Base-by-base conservation (phyloP, 1,140 invertebrate species). In the Neodiprion fabricii region DNA sequence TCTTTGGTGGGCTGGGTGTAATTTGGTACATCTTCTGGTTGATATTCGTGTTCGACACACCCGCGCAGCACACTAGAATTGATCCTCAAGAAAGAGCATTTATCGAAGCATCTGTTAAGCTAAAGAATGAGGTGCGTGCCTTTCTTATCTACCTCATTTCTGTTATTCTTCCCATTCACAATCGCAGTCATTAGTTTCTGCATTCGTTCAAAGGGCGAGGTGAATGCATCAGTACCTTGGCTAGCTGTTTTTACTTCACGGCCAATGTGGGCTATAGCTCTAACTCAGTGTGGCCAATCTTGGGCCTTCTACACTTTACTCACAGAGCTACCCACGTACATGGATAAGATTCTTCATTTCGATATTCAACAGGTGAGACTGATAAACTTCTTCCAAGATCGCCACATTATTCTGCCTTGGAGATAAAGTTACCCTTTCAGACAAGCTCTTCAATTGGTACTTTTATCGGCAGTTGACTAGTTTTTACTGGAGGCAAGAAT, bases 231-330 rank as follows among this genome's bases (percentile, higher is more conserved):
- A 8, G 86, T 90, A 40, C 96, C 96, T 3, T 98, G 96, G 96
- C 79, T 87, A 49, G 89, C 92, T 61, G 93, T 98, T 77, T 86
- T 96, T 11, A 96, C 91, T 1, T 97, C 95, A 69, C 81, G 93
- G 11, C 95, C 97, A 0, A 89, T 98, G 67, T 98, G 96, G 96
- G 96, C 96, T 1, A 95, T 95, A 74, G 86, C 94, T 8, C 90
- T 95, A 14, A 95, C 96, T 9, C 96, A 98, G 84, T 96, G 97
- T 83, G 96, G 96, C 67, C 95, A 97, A 81, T 93, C 96, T 68
- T 99, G 97, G 96, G 95, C 95, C 5, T 98, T 97, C 88, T 98
- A 98, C 87, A 99, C 96, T 17, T 94, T 98, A 81, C 89, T 99
- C 7, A 98, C 96, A 0, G 96, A 97, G 84, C 85, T 99, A 70